Base-by-base conservation (phyloP, 2,113 vertebrate genomes). In the Psilopsiagon aurifrons region DNA sequence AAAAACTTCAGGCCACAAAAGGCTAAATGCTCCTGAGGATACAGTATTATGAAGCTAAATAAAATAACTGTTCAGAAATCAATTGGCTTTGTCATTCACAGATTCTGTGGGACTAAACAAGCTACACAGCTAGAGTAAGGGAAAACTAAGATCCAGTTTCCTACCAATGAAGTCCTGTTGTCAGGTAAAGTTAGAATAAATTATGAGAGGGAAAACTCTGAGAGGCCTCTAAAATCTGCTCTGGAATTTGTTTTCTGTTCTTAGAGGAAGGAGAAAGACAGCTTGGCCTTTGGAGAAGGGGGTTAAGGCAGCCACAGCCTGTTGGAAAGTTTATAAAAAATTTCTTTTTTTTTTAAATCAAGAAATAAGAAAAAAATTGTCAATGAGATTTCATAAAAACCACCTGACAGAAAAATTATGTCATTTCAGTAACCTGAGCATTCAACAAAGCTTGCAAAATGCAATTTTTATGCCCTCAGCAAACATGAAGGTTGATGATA, bases 401-500 rank as follows among this genome's bases (percentile, higher is more conserved):
- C 13, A 82, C 25, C 55, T 86, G 47, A 14, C 27, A 82, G 29
- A 35, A 88, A 73, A 91, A 76, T 35, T 35, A 51, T 78, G 37
- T 57, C 39, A 83, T 35, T n/a, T 20, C n/a, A 54, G 44, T 84
- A 94, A 79, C 27, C 25, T 66, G 31, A 22, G 73, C 55, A 44
- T 88, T 83, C 49, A 95, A 90, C 41, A 66, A 91, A 89, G 16
- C 15, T 86, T 90, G 31, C 27, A 93, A 93, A 96, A 88, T 37
- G 35, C 17, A 80, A 15, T 35, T 57, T 68, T 55, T 46, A 43
- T 88, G 57, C 59, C 39, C 90, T 76, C 13, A 92, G 67, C 60
- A 81, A 51, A 59, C 51, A 8, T 28, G 23, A 88, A 15, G 12
- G 4, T 46, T 81, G 74, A 60, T 70, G 82, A 68, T 76, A 82